phyloP scores from a whole-genome alignment of 2,888 invertebrate genomes.

The Andricus curvator region DNA sequence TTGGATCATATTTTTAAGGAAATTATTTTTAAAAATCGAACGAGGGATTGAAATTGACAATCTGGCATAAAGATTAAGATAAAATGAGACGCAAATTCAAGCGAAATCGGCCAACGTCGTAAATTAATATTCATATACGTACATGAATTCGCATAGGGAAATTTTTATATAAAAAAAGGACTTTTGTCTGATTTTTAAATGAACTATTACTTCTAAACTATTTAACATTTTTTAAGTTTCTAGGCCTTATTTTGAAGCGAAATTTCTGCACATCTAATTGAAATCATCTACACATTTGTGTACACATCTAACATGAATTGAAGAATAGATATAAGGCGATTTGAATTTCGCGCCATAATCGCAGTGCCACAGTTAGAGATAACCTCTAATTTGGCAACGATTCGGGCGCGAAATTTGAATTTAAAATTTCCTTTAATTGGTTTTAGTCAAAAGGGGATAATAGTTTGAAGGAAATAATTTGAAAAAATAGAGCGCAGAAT shows the following conservation, averaged over 20 bases:
- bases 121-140: too few species aligned
- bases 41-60: not conserved
- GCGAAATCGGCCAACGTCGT: too few species aligned
- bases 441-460: not conserved
- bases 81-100: too few species aligned
- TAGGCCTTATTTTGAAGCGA: too few species aligned
- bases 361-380: not conserved
- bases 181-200: too few species aligned
- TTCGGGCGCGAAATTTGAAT: not conserved
- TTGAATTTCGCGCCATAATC: not conserved
- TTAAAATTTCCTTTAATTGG: not conserved
- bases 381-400: not conserved
- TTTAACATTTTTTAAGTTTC: too few species aligned
- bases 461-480: not conserved
- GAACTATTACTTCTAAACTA: too few species aligned
- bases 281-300: too few species aligned
- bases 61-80: not conserved
- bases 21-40: not conserved
- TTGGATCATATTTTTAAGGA: not conserved
- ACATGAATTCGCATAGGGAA: too few species aligned
- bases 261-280: too few species aligned
- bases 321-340: not conserved
- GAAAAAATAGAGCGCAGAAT: not conserved
- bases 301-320: too few species aligned
- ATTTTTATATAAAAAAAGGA: too few species aligned